These are phyloP conservation scores for Magallana nippona DNA, from an alignment of 2,888 invertebrate species.

Conservation along the genomic window DNA sequence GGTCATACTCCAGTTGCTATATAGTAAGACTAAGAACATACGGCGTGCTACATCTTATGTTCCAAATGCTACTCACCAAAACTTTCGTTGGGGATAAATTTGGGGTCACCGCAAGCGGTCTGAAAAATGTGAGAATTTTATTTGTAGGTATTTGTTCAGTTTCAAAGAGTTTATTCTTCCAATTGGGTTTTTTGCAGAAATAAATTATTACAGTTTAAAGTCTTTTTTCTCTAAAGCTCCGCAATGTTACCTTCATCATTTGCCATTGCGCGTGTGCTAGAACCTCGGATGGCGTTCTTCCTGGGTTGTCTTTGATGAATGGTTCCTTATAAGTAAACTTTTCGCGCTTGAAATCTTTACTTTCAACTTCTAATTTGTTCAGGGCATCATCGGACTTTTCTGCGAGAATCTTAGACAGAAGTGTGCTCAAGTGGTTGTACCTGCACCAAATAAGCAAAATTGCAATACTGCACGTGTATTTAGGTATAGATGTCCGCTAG, in stretches of 20 bases:
- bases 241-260: conserved; percentile 53
- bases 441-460: conserved; percentile 42
- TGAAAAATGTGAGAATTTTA: not conserved
- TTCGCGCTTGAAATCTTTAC: conserved; percentile 56
- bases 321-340: conserved; percentile 45
- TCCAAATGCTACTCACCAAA: not conserved
- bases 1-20: no score
- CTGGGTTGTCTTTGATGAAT: conserved; percentile 48
- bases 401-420: conserved; percentile 58
- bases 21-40: no score
- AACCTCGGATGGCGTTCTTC: conserved; percentile 49
- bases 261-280: conserved; percentile 56
- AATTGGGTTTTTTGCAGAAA: no score
- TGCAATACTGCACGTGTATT: no score
- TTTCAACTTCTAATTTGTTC: conserved; percentile 57
- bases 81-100: conserved; percentile 14
- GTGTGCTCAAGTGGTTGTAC: conserved; percentile 63
- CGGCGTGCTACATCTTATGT: not conserved
- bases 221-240: no score
- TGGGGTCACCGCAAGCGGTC: conserved; percentile 31
- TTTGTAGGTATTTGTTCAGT: no score
- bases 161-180: no score
- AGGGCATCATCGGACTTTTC: conserved; percentile 47
- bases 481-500: no score
- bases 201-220: no score